Percentiles rank a stretch among this genome's conserved stretches.
Evolutionary conservation across 2,113 vertebrate genomes (phyloP).

Genomic region (Gobio gobio): DNA sequence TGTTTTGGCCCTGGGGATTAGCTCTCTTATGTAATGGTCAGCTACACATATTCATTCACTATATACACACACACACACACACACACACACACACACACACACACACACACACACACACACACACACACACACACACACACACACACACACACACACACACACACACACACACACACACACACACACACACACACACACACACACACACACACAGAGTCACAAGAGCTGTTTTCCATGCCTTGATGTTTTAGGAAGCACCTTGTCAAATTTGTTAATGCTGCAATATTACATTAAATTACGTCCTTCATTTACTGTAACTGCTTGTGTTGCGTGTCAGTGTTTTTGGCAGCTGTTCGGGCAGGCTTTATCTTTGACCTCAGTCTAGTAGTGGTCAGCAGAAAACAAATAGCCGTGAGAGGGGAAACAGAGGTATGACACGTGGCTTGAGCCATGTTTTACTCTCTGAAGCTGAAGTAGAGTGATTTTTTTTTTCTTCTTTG

Average conservation of each 20-base stretch:
- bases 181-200: not conserved
- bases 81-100: not conserved
- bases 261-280: not conserved
- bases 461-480: conserved; percentile 24
- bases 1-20: conserved; percentile 2
- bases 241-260: not conserved
- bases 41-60: not conserved
- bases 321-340: conserved; percentile 28
- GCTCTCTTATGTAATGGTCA: conserved; percentile 21
- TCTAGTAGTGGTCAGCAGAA: conserved; percentile 42
- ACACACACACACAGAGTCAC: not conserved
- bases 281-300: not conserved
- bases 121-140: not conserved
- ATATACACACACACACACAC: not conserved
- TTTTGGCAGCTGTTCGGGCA: not conserved
- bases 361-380: conserved; percentile 36
- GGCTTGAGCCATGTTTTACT: conserved; percentile 11
- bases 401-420: conserved; percentile 22
- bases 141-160: not conserved
- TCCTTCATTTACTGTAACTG: not conserved
- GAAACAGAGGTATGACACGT: not conserved
- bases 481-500: not conserved
- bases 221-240: not conserved
- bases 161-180: not conserved
- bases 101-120: not conserved